Percentiles rank a stretch among this genome's conserved stretches.
phyloP scores from a whole-genome alignment of 1,140 invertebrate genomes.

The Chionoecetes opilio region DNA sequence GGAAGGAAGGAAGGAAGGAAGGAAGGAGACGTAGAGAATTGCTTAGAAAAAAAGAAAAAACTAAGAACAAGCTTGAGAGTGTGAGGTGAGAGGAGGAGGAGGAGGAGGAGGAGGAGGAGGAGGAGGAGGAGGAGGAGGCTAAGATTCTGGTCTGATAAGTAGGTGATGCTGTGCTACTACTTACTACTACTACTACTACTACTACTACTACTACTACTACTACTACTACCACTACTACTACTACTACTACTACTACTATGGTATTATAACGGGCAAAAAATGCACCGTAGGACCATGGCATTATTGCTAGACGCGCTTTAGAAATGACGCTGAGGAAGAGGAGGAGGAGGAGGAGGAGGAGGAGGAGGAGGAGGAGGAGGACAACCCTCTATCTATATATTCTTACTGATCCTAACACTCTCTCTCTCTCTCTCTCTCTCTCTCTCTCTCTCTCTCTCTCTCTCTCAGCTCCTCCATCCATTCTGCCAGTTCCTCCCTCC shows the following conservation, averaged over 20 bases:
- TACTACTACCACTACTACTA: constrained; percentile 15
- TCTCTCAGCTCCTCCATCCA: background rate
- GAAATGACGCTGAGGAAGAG: background rate
- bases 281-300: background rate
- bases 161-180: background rate
- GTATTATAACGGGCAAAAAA: background rate
- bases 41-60: no score
- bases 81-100: background rate
- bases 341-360: background rate
- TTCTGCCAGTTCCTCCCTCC: background rate
- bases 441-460: background rate
- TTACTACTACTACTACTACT: constrained; percentile 30
- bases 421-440: background rate
- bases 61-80: background rate
- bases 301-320: background rate
- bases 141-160: constrained; percentile 9
- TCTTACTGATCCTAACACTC: constrained; percentile 5
- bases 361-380: constrained; percentile 20
- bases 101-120: constrained; percentile 23
- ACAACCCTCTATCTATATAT: constrained; percentile 17
- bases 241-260: background rate
- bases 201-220: constrained; percentile 4
- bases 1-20: background rate
- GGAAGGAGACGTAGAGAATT: background rate
- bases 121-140: background rate